Base-by-base conservation (phyloP, 2,888 invertebrate genomes). In the Chrysina gloriosa region DNA sequence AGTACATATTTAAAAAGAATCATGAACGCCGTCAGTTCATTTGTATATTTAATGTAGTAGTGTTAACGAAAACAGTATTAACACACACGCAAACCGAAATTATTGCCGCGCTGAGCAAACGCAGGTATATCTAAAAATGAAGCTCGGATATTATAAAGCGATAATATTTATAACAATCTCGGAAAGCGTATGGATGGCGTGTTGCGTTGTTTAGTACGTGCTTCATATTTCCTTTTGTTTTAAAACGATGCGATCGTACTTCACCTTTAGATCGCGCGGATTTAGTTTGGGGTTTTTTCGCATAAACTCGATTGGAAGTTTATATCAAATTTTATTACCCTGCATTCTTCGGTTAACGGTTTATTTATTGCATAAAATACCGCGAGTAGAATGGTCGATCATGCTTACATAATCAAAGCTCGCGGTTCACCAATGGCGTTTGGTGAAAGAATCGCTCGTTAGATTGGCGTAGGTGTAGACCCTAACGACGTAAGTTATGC, bases 251-350 rank as follows among this genome's bases (percentile, higher is more conserved):
- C 7, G 9, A 27, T 27, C 14, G n/a, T 21, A 50, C 14, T 50
- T 50, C 29, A 50, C 14, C 27, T 27, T 50, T 29, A 11, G n/a
- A 50, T 50, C 50, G 50, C 50, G 27, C 16, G 29, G 27, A 50
- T 50, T 50, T 50, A 50, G 27, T 9, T 50, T 14, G 11, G 14
- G 16, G 27, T 50, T 50, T 50, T 25, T 16, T n/a, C 14, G 14
- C 25, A 9, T 50, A 50, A 50, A 50, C 50, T 25, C 29, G n/a
- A 14, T 6, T 5, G 27, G 16, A 50, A 50, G 50, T 50, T 50
- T 50, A 50, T 50, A 50, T 50, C 50, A 27, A 11, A 50, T 50
- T 50, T 50, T 50, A 50, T 27, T 50, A 14, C 27, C 50, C 16
- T 27, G 29, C 25, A 50, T 50, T 50, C 50, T 50, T 50, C 27